Conservation (phyloP, 92 coral and sea anemone species). For the Epizoanthus stellaris region DNA sequence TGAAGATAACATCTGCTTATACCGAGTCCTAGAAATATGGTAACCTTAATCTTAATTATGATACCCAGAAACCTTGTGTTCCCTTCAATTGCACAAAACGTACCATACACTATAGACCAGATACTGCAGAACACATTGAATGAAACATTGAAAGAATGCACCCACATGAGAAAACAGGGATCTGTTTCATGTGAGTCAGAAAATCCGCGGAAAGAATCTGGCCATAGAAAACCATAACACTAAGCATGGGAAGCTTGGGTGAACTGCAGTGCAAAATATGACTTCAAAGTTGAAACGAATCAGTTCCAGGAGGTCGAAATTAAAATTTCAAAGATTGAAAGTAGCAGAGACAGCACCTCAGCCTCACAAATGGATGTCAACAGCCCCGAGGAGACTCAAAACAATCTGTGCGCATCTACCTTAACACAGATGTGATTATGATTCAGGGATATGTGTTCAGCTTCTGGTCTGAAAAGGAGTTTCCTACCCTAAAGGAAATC, state of each 20-base stretch:
- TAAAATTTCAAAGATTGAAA: no score
- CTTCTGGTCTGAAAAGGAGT: no score
- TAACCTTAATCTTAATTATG: slow-evolving; percentile 2
- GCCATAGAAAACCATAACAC: neutral
- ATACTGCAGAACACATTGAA: neutral
- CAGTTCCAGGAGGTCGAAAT: no score
- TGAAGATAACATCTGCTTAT: neutral
- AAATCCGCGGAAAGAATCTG: no score
- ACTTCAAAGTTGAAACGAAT: slow-evolving; percentile 22
- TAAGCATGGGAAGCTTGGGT: slow-evolving; percentile 21
- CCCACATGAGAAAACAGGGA: slow-evolving; percentile 9
- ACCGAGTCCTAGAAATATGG: slow-evolving; percentile 21
- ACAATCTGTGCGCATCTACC: no score
- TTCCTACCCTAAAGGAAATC: no score
- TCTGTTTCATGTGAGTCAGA: neutral
- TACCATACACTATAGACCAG: slow-evolving; percentile 10
- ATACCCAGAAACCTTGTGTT: neutral
- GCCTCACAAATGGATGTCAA: no score
- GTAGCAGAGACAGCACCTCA: no score
- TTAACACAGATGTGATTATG: no score
- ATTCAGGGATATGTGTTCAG: no score
- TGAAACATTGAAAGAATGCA: neutral
- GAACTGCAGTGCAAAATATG: slow-evolving; percentile 12
- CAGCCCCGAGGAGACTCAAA: no score
- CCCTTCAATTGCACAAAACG: neutral